Conservation (phyloP, 92 coral and sea anemone species). For the Pocillopora meandrina region DNA sequence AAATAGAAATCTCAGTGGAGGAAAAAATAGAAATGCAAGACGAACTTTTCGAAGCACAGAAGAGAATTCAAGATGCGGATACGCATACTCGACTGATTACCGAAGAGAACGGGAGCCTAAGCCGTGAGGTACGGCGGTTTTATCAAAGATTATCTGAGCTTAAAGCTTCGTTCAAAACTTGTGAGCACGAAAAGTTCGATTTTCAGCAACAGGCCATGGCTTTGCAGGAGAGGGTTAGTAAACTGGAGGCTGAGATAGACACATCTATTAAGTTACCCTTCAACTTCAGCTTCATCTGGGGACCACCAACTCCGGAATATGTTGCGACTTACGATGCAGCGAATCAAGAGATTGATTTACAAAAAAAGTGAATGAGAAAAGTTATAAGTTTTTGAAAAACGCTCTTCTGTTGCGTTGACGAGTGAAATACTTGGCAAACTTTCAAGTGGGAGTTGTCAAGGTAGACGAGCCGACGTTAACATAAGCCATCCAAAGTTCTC, state of each 20-base stretch:
- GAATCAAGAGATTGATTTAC: conserved; percentile 27
- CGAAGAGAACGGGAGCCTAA: conserved; percentile 62
- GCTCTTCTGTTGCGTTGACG: too few relatives aligned
- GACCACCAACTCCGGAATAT: conserved; percentile 29
- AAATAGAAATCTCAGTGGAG: conserved; percentile 61
- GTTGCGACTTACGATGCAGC: neutral
- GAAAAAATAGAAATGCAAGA: conserved; percentile 68
- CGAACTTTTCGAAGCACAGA: conserved; percentile 45
- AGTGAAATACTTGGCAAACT: too few relatives aligned
- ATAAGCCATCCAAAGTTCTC: too few relatives aligned
- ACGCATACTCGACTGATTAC: conserved; percentile 42
- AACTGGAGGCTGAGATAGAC: conserved; percentile 56
- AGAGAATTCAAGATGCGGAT: conserved; percentile 48
- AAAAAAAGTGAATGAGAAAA: too few relatives aligned
- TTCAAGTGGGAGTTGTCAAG: too few relatives aligned
- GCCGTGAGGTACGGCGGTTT: conserved; percentile 50
- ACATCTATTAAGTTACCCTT: conserved; percentile 26
- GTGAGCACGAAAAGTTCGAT: conserved; percentile 68
- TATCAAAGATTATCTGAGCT: conserved; percentile 60
- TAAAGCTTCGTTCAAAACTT: conserved; percentile 60
- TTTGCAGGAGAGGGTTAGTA: conserved; percentile 51
- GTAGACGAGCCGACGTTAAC: too few relatives aligned
- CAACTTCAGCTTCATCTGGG: conserved; percentile 4
- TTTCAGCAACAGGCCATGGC: conserved; percentile 60
- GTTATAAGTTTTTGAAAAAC: too few relatives aligned